These are phyloP conservation scores for Verasper variegatus DNA, from an alignment of 2,113 vertebrate species.

Conservation along the genomic window DNA sequence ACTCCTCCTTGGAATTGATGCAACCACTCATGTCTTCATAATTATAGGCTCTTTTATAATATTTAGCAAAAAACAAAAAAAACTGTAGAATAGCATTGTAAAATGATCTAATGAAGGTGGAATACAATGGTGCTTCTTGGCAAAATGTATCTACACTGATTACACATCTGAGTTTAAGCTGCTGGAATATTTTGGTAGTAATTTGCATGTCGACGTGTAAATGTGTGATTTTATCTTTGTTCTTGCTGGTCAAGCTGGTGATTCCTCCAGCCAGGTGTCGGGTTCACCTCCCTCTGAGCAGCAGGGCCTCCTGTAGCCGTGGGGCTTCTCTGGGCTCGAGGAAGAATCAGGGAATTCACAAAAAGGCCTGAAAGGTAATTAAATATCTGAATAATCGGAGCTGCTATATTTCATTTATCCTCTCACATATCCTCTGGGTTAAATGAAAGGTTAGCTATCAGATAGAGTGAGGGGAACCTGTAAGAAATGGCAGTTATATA, in stretches of 20 bases:
- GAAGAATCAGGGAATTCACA: slow-evolving; percentile 63
- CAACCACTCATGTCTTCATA: slow-evolving; percentile 70
- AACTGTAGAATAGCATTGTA: slow-evolving; percentile 34
- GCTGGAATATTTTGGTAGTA: neutral
- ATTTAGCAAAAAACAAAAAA: slow-evolving; percentile 68
- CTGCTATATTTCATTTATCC: slow-evolving; percentile 15
- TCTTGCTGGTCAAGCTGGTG: slow-evolving; percentile 39
- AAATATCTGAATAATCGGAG: slow-evolving; percentile 35
- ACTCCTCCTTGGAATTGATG: slow-evolving; percentile 73
- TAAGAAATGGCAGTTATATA: slow-evolving; percentile 15
- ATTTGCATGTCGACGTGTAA: neutral
- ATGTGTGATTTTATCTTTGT: slow-evolving; percentile 18
- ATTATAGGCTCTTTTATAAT: slow-evolving; percentile 74
- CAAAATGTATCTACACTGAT: neutral
- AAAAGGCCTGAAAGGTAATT: slow-evolving; percentile 65
- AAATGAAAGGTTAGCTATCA: slow-evolving; percentile 32
- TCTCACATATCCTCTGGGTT: neutral
- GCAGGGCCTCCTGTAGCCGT: slow-evolving; percentile 4
- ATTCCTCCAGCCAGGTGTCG: slow-evolving; percentile 53
- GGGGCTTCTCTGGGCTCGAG: slow-evolving; percentile 56
- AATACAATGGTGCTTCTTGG: neutral
- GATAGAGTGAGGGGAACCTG: slow-evolving; percentile 16
- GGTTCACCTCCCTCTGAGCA: slow-evolving; percentile 29
- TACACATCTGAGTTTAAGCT: neutral
- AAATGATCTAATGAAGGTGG: slow-evolving; percentile 51